Evolutionary conservation across 2,113 vertebrate genomes (phyloP), one percentile per base, ranked within the genome.

Genomic region (Eleginops maclovinus): DNA sequence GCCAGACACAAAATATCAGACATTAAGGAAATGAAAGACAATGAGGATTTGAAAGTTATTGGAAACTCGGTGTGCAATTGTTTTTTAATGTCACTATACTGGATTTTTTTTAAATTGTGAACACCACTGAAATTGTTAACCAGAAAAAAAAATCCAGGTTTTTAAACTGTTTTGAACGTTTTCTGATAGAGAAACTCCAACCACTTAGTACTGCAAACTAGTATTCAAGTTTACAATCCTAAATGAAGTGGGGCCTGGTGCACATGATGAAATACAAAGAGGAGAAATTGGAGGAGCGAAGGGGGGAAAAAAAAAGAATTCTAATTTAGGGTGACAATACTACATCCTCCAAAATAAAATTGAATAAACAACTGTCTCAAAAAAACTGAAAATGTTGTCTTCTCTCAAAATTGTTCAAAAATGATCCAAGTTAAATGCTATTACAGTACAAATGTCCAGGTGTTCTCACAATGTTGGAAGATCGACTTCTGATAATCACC

Each of bases 401-500:
- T 13, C 44, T 17, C 11, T 61, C 40, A 22, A 9, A 44, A 50
- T 28, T 36, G 31, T 36, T 36, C 8, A 8, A 36, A 14, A 53
- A 59, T 44, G 0, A 3, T 24, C 51, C 11, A 4, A 15, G 19
- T 44, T 14, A 62, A 19, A 53, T 44, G 46, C 4, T 3, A 10
- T 17, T 24, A 2, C 22, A 53, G 17, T 36, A 15, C 19, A 61
- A 31, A 16, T 36, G 31, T 36, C 31, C 31, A 36, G 3, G 13
- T 70, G 47, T 49, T 73, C 14, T n/a, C 3, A 17, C 16, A 7
- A 15, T 17, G 19, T 16, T 13, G 15, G 19, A 59, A 55, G 44
- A 62, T 56, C 61, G 16, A 4, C 46, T 6, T 62, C 26, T 63
- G 67, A 68, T 70, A 72, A 77, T 69, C 54, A 65, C 21, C 61